Evolutionary conservation across 2,797 vertebrate genomes (phyloP), one percentile per base, ranked within the genome.

Genomic region (Micrastur ruficollis): DNA sequence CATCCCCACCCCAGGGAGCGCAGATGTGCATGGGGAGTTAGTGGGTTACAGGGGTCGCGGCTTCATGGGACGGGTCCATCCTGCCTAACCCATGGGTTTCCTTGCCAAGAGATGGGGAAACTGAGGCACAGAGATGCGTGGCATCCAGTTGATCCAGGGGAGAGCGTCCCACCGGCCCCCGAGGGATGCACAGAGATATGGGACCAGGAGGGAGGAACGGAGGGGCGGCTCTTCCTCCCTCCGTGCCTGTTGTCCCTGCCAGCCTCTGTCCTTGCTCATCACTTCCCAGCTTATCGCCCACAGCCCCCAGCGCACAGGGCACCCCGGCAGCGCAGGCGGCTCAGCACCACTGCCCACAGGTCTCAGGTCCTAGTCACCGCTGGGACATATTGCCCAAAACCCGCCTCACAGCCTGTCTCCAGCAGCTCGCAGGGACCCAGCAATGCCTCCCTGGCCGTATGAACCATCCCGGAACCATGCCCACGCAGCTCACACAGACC

Each of bases 101-200:
- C 52, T 47, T 63, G 16, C 26, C 2, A 4, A 53, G 38, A 83
- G 50, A 14, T 8, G 65, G 49, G 14, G 14, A 89, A 84, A 79
- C 73, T 11, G 94, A 86, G 83, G 76, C 89, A 23, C 14, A 0
- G 84, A 46, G 84, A 11, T n/a, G 32, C 4, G 0, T 2, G 1
- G 58, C 42, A 56, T 61, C 42, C 31, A 1, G 21, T 3, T 6
- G 31, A 52, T 36, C 18, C 3, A 0, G 34, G 29, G 27, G 19
- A 47, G 5, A 25, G 8, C 2, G 0, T 44, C 49, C 46, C 11
- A 0, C 0, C 0, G 9, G 26, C 21, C 32, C 46, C 6, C 3
- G 25, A 38, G 7, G 2, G 10, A 20, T 2, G 4, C 55, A 21
- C 8, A 1, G 70, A 52, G 75, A 27, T 10, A 50, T 5, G 23